Percentiles rank a stretch among this genome's conserved stretches.
phyloP scores from a whole-genome alignment of 1,140 invertebrate genomes.

The Drosophila melanogaster region Release_6_plus_ISO1_MT NT_033777.3:6670501-6671000 shows the following conservation, averaged over 20 bases:
- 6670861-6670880: slow-evolving; percentile 31
- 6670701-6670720: slow-evolving; percentile 31
- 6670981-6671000: slow-evolving; percentile 81
- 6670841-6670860: slow-evolving; percentile 50
- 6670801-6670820: slow-evolving; percentile 40
- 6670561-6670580: background rate
- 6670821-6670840: slow-evolving; percentile 31
- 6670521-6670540: background rate
- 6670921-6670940: slow-evolving; percentile 64
- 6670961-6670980: slow-evolving; percentile 46
- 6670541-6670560: background rate
- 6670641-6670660: background rate
- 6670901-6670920: slow-evolving; percentile 55
- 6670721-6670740: slow-evolving; percentile 12
- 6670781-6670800: slow-evolving; percentile 34
- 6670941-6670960: slow-evolving; percentile 20
- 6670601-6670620: no score
- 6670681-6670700: slow-evolving; percentile 6
- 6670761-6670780: slow-evolving; percentile 26
- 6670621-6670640: background rate
- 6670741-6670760: background rate
- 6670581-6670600: no score
- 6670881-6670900: slow-evolving; percentile 26
- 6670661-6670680: background rate
- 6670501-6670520: background rate